These are phyloP conservation scores for Aphodius sticticus DNA, from an alignment of 2,888 invertebrate species.

Conservation along the genomic window DNA sequence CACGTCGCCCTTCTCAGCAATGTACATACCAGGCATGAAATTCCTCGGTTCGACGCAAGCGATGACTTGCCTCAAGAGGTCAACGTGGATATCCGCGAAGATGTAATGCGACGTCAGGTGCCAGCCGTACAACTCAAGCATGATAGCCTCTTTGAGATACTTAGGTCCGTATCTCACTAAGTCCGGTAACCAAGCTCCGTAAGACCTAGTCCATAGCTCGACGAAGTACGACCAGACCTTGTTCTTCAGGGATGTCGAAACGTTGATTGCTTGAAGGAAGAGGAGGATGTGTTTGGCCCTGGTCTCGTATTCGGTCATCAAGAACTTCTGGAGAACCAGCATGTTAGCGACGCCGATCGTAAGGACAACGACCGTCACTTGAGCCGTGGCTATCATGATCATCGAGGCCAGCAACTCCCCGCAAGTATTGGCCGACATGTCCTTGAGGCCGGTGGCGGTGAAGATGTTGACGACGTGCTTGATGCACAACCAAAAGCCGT, in stretches of 20 bases:
- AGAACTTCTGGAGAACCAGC: constrained; percentile 29
- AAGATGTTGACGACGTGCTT: constrained; percentile 37
- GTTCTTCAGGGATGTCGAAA: constrained; percentile 53
- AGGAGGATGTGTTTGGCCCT: constrained; percentile 26
- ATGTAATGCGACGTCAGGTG: constrained; percentile 62
- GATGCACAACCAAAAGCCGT: constrained; percentile 27
- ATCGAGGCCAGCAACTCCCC: constrained; percentile 17
- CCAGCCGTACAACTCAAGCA: constrained; percentile 62
- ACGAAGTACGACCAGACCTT: constrained; percentile 65
- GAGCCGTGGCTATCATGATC: constrained; percentile 25
- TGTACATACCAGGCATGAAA: constrained; percentile 64
- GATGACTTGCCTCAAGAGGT: constrained; percentile 62
- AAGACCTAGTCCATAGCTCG: constrained; percentile 63
- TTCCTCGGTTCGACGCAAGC: constrained; percentile 63
- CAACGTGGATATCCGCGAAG: constrained; percentile 61
- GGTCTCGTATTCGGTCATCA: constrained; percentile 30
- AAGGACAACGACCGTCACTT: constrained; percentile 27
- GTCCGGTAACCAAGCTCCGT: constrained; percentile 61
- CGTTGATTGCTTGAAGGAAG: constrained; percentile 35
- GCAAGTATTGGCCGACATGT: constrained; percentile 21
- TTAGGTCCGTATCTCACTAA: constrained; percentile 40
- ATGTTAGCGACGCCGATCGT: constrained; percentile 33
- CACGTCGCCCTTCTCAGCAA: constrained; percentile 64
- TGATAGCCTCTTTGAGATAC: constrained; percentile 56
- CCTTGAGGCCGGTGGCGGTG: constrained; percentile 33